Percentiles rank a stretch among this genome's conserved stretches.
Evolutionary conservation across 1,140 invertebrate species (phyloP).

Genomic region (Mercenaria mercenaria): DNA sequence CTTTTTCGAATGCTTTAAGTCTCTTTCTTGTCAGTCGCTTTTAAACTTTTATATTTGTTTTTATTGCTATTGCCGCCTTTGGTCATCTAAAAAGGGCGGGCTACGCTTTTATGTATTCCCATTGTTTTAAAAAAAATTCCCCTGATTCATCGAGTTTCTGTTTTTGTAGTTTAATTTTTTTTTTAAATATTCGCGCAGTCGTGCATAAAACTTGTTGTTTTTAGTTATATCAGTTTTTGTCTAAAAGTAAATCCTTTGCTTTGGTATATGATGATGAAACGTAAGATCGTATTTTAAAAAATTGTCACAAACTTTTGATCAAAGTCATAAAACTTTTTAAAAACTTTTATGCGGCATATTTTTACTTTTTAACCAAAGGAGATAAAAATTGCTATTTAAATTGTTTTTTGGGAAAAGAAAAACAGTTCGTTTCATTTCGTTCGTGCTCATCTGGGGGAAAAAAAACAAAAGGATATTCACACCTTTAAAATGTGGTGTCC

Average conservation of each 20-base stretch:
- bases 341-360: too few species aligned
- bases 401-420: too few species aligned
- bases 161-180: constrained; percentile 28
- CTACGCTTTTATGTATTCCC: neutral
- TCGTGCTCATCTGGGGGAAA: too few species aligned
- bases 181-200: constrained; percentile 41
- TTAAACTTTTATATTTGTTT: too few species aligned
- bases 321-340: too few species aligned
- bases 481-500: too few species aligned
- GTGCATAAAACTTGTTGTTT: constrained; percentile 32
- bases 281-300: constrained; percentile 16
- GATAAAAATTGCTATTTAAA: too few species aligned
- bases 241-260: neutral
- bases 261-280: neutral
- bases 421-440: too few species aligned
- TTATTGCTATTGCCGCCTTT: neutral
- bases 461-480: too few species aligned
- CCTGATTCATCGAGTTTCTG: neutral
- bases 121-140: constrained; percentile 19
- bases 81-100: neutral
- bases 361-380: too few species aligned
- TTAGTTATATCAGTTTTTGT: constrained; percentile 12
- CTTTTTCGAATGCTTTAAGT: too few species aligned
- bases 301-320: neutral
- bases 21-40: too few species aligned